Base-by-base conservation (phyloP, 1,140 invertebrate genomes). In the Brachionus rubens region DNA sequence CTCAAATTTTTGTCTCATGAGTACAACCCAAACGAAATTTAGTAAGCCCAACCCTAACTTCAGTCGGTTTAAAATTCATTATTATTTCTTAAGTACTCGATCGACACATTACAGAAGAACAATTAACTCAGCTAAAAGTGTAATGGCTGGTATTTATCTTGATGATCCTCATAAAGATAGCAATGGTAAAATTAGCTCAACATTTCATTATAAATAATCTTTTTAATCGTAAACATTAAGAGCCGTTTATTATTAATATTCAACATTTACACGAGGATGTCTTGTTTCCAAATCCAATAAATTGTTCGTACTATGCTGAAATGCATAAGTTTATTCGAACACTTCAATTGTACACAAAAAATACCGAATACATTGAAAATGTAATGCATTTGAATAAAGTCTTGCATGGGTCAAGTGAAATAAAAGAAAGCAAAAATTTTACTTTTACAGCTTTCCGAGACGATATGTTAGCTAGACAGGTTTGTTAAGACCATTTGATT, bases 41-140 rank as follows among this genome's bases (percentile, higher is more conserved):
- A 75, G 72, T 75, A 56, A 33, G 48, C 10, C 9, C 52, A 56
- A 21, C 16, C n/a, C 9, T 19, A 12, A 30, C 1, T 46, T 65
- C 30, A 24, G n/a, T n/a, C n/a, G n/a, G n/a, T n/a, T n/a, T 4
- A 41, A 36, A 65, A 16, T 5, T 24, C 26, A 21, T 33, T 68
- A 28, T 26, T 28, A 1, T 43, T 1, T 47, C 12, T 21, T 10
- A 48, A 75, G 72, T 19, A 47, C 41, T 46, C 16, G 72, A 43
- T 75, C 72, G n/a, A 75, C 72, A 7, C 48, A 75, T 47, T 54
- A 54, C 28, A 54, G 30, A 40, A 19, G 72, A 9, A 75, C 72
- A 0, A 75, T 75, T 16, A 16, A 16, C 16, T 54, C 48, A 1
- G 72, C 72, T 30, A 54, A 54, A 59, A 40, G 30, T 24, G 36